These are phyloP conservation scores for Samia ricini DNA, from an alignment of 1,140 invertebrate genomes.

Conservation along the genomic window DNA sequence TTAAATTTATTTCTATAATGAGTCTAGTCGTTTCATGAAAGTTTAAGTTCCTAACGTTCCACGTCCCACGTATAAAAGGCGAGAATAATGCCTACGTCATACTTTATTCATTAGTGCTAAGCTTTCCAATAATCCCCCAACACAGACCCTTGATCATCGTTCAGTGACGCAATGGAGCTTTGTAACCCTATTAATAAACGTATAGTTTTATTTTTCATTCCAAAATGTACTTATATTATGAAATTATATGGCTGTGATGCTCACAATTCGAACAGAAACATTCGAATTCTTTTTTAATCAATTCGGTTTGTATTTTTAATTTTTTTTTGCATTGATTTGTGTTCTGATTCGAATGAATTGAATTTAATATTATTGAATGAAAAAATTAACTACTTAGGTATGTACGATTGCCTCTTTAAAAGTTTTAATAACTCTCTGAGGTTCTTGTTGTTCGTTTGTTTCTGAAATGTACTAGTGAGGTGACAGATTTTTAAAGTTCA, in stretches of 20 bases:
- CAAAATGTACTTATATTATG: background rate
- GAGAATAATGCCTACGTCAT: constrained; percentile 2
- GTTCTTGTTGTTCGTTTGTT: too few relatives aligned
- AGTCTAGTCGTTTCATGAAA: background rate
- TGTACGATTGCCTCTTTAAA: too few relatives aligned
- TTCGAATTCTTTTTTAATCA: background rate
- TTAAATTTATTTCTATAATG: background rate
- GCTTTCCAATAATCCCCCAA: constrained; percentile 3
- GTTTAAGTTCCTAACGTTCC: background rate
- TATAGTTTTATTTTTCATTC: background rate
- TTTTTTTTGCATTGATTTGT: background rate
- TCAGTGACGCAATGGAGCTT: background rate
- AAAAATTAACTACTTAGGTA: too few relatives aligned
- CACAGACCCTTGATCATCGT: background rate
- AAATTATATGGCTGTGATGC: background rate
- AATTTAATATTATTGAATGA: too few relatives aligned
- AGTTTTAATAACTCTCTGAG: too few relatives aligned
- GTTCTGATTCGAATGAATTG: background rate
- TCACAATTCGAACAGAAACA: too few relatives aligned
- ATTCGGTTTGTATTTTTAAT: background rate
- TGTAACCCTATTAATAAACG: background rate
- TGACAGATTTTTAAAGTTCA: too few relatives aligned
- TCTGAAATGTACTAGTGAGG: too few relatives aligned
- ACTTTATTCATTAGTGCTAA: constrained; percentile 1
- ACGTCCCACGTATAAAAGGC: background rate